Evolutionary conservation across 2,797 vertebrate species (phyloP), one percentile per base, ranked within the genome.

Genomic region (Carduelis carduelis): DNA sequence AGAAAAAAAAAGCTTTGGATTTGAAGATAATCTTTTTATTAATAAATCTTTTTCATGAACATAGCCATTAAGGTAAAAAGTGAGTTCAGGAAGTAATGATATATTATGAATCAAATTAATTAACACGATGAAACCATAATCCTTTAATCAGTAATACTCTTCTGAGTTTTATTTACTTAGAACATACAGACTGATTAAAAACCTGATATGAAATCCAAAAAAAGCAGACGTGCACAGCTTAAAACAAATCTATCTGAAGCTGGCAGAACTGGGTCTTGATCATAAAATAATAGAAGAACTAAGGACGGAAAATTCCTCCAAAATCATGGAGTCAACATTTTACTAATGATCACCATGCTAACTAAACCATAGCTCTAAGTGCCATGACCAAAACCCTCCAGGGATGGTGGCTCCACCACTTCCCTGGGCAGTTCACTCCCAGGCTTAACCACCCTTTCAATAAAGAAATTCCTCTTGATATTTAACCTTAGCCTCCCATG

Each of bases 11-110:
- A 2, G 1, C 19, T 37, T 34, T 44, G 56, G 60, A 85, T 89
- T 95, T 89, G 26, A 85, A 66, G 59, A 65, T 83, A 89, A 89
- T 87, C 1, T 89, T 93, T 91, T 89, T 83, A 72, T 79, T 95
- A 93, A 68, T 53, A 72, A 82, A 77, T 39, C 4, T 79, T 76
- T 82, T 65, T 50, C 87, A 87, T 76, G 6, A 89, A 70, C 39
- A 59, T 52, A 79, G 3, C 2, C 43, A 87, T 59, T 66, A 85
- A 74, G 34, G 41, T n/a, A 23, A 69, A 74, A 60, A 65, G 5
- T 55, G n/a, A 87, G 28, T 77, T 85, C 15, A 59, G n/a, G 32
- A 93, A 76, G 47, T 8, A 72, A 63, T 47, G 6, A 77, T 56
- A 87, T 70, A 63, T 44, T 77, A 23, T 3, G 3, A 94, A 85